Evolutionary conservation across 2,797 vertebrate genomes (phyloP), one percentile per base, ranked within the genome.

Genomic region (Molossus alvarezi): DNA sequence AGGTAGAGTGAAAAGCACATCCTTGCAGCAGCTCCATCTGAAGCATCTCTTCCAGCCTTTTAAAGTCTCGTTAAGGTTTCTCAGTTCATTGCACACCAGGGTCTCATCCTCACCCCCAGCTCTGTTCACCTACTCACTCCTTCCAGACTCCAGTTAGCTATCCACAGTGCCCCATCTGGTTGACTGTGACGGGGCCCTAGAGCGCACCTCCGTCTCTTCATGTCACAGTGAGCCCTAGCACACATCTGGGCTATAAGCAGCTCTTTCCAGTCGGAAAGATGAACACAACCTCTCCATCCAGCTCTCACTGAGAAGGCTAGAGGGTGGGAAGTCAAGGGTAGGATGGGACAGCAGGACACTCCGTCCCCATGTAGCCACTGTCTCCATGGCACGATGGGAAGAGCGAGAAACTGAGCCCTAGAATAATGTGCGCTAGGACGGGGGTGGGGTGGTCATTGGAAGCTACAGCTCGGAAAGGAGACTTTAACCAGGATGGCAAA

Each of bases 1-100:
- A 96, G 97, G 99, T 99, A 98, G 64, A 18, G 64, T 92, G 41
- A 9, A n/a, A 69, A 12, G 1, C 3, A 5, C 9, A 2, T 57
- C 53, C 48, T 55, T 10, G 25, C 10, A 2, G 1, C 0, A 0
- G 53, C 41, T 57, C 57, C 57, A 1, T 6, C 25, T 8, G 1
- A 60, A 55, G 77, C 51, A 1, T 18, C 75, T 69, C 58, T n/a
- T 67, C 45, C 48, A 27, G 41, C 45, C 21, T 88, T 88, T 71
- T 5, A 13, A 71, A 21, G 1, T 0, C 45, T 69, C 21, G 0
- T 9, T 33, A 6, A n/a, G 18, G 15, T 55, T 62, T 41, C n/a
- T 86, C 4, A 12, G 9, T 25, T 60, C 53, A 4, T 48, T 53
- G 62, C 57, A 20, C n/a, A 55, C 67, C 41, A 67, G 14, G 23